Evolutionary conservation across 2,797 vertebrate species (phyloP), one percentile per base, ranked within the genome.

Genomic region (Diceros bicornis): DNA sequence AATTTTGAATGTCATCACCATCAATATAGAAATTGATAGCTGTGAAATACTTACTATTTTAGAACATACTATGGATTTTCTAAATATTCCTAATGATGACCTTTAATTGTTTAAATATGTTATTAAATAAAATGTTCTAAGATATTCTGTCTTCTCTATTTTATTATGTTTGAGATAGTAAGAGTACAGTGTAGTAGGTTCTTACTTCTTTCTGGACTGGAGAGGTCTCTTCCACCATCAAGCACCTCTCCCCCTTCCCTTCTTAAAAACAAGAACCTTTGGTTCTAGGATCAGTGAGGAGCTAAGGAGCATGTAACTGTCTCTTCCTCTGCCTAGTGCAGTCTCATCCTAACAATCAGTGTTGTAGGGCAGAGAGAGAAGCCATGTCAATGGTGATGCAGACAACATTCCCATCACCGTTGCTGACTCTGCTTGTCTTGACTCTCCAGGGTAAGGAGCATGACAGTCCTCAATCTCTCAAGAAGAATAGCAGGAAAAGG

Each of bases 311-410:
- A 4, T 3, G 0, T 6, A 5, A 6, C 23, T 20, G 3, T 32
- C 68, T 13, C 16, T 74, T 75, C 21, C 29, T 32, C 47, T 83
- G 41, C 11, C 66, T 37, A 25, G 2, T 6, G 23, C 16, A 18
- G 9, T 32, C 34, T n/a, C 18, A 21, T 20, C 12, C 18, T 61
- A 14, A 16, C 1, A 27, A 25, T 37, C 52, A 52, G n/a, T 7
- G 4, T 11, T 12, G 7, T 2, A 20, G 0, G 14, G 4, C 44
- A 79, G n/a, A 37, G 12, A 6, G 18, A 71, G 71, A 37, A 84
- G 20, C 6, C 32, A 20, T 2, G 2, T 25, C 34, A 66, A 2
- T 14, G 1, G 21, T 14, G 8, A 9, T 44, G 8, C 4, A 20
- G 8, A 37, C 27, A 37, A 5, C 6, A 27, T 41, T 34, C 34